Percentiles rank a stretch among this genome's conserved stretches.
Conservation (phyloP, 2,797 vertebrate genomes). For the Eremophila alpestris region DNA sequence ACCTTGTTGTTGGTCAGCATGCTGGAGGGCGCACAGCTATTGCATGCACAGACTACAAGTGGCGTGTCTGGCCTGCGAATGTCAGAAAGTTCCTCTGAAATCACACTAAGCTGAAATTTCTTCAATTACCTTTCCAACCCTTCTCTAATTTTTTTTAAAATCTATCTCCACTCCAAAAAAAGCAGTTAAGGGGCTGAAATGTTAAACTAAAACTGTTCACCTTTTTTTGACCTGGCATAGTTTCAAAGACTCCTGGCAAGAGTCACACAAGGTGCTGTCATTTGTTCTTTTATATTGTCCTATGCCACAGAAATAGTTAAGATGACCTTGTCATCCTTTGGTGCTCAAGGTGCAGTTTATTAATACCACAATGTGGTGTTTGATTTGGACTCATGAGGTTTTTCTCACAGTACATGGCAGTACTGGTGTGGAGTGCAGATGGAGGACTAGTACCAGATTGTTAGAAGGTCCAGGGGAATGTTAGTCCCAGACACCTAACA, state of each 20-base stretch:
- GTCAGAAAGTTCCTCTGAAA: conserved; percentile 20
- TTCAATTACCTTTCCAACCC: neutral
- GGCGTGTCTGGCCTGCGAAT: neutral
- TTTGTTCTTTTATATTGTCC: neutral
- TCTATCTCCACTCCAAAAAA: neutral
- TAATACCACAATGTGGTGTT: neutral
- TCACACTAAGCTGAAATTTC: neutral
- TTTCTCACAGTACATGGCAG: fast-evolving
- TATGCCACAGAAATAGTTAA: neutral
- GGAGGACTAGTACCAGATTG: neutral
- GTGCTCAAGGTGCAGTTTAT: neutral
- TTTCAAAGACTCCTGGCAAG: too few relatives aligned
- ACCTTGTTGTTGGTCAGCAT: fast-evolving
- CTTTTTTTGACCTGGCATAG: too few relatives aligned
- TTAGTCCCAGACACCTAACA: conserved; percentile 42
- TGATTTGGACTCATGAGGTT: neutral
- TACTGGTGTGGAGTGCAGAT: neutral
- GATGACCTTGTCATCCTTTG: neutral
- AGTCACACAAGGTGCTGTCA: neutral
- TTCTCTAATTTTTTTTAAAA: neutral
- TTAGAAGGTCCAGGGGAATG: neutral
- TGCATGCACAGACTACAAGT: neutral
- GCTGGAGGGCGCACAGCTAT: neutral
- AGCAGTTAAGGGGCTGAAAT: neutral
- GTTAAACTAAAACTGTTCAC: too few relatives aligned